phyloP scores from a whole-genome alignment of 2,888 invertebrate species.

The Drosophila anceps region DNA sequence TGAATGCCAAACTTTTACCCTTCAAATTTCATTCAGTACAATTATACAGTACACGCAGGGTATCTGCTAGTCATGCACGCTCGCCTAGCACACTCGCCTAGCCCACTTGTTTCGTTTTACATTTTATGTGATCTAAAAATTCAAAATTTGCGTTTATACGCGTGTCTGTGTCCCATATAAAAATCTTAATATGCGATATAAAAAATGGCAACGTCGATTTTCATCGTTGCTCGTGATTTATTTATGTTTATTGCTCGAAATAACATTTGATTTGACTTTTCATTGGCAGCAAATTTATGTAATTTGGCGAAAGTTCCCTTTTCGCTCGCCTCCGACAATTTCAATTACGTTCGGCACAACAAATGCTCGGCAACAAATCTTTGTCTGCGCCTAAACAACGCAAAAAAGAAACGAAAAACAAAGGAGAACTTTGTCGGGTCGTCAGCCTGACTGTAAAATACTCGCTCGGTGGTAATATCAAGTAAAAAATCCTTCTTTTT shows the following conservation, averaged over 20 bases:
- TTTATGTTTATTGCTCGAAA: slow-evolving; percentile 9
- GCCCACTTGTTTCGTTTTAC: not conserved
- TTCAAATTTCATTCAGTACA: no score
- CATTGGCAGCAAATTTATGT: slow-evolving; percentile 6
- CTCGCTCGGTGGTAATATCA: not conserved
- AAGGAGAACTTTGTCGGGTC: not conserved
- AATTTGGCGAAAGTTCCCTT: not conserved
- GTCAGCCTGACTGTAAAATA: not conserved
- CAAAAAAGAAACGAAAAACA: not conserved
- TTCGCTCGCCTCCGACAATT: slow-evolving; percentile 30
- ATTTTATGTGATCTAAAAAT: slow-evolving; percentile 4
- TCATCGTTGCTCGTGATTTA: slow-evolving; percentile 10
- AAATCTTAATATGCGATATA: slow-evolving; percentile 8
- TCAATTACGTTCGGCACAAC: slow-evolving; percentile 68
- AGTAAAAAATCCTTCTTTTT: no score
- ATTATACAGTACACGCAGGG: no score
- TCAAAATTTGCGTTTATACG: not conserved
- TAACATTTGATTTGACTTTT: slow-evolving; percentile 27
- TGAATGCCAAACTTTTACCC: no score
- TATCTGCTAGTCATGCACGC: not conserved
- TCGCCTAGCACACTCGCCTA: not conserved
- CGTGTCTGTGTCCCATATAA: not conserved
- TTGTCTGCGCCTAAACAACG: slow-evolving; percentile 20
- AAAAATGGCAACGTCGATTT: not conserved
- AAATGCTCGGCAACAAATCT: slow-evolving; percentile 72